A percentile compares a stretch with the other conserved stretches of the same genome.
These are phyloP conservation scores for Mus spretus DNA, from an alignment of 2,797 vertebrate species.

Conservation along the genomic window DNA sequence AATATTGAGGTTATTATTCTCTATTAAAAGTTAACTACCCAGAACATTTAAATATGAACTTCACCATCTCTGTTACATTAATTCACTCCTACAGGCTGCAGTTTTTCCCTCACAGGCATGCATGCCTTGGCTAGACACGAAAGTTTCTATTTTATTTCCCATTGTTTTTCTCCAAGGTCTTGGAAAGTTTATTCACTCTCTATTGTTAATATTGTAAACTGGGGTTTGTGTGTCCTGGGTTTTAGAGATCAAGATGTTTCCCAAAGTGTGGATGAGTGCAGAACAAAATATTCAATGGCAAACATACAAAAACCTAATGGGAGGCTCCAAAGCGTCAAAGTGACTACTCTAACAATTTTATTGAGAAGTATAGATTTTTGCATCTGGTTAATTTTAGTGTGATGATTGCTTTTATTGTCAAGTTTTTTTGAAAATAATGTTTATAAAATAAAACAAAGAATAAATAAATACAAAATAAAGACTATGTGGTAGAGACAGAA, in stretches of 20 bases:
- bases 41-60: not conserved
- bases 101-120: not conserved
- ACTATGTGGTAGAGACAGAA: not conserved
- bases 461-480: slow-evolving; percentile 42
- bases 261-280: not conserved
- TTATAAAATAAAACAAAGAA: not conserved
- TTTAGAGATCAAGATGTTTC: not conserved
- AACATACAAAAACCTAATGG: not conserved
- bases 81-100: not conserved
- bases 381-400: not conserved
- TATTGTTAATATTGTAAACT: not conserved
- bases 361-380: not conserved
- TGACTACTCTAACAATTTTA: not conserved
- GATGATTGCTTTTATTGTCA: not conserved
- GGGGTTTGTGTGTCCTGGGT: not conserved
- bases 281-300: not conserved
- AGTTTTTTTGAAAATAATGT: not conserved
- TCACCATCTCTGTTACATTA: not conserved
- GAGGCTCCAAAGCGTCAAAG: not conserved
- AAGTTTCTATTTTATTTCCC: not conserved
- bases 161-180: not conserved
- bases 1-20: not conserved
- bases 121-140: not conserved
- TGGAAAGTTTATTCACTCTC: not conserved
- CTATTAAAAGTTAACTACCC: not conserved